Percentiles rank a stretch among this genome's conserved stretches.
phyloP scores from a whole-genome alignment of 2,797 vertebrate species.

The Pelobates cultripes region DNA sequence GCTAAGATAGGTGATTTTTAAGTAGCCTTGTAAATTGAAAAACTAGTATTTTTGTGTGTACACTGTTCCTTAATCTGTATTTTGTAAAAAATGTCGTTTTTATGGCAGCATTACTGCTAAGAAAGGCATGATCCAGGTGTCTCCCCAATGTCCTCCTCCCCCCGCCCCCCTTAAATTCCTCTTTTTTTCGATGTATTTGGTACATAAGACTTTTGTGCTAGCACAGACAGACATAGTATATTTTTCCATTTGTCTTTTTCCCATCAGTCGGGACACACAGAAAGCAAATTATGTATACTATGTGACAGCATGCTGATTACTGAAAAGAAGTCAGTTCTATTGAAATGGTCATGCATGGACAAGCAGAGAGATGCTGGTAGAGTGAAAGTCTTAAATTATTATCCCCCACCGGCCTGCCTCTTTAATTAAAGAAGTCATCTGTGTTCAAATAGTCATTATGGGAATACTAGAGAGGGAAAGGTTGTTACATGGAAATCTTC shows the following conservation, averaged over 20 bases:
- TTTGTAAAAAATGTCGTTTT: no score
- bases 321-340: not conserved
- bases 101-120: no score
- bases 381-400: not conserved
- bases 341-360: not conserved
- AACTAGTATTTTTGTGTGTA: no score
- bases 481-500: not conserved
- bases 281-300: not conserved
- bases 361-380: not conserved
- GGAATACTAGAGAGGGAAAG: not conserved
- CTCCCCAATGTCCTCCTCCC: no score
- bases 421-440: slow-evolving; percentile 1
- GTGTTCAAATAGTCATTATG: not conserved
- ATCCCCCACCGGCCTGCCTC: not conserved
- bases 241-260: not conserved
- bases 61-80: no score
- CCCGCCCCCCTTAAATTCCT: no score
- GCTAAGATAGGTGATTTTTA: no score
- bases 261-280: not conserved
- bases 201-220: no score
- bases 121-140: no score
- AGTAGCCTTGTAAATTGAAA: no score
- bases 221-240: not conserved
- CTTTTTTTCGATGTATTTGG: no score
- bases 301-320: not conserved